These are phyloP conservation scores for Anoplolepis gracilipes DNA, from an alignment of 1,140 invertebrate species.

Conservation along the genomic window DNA sequence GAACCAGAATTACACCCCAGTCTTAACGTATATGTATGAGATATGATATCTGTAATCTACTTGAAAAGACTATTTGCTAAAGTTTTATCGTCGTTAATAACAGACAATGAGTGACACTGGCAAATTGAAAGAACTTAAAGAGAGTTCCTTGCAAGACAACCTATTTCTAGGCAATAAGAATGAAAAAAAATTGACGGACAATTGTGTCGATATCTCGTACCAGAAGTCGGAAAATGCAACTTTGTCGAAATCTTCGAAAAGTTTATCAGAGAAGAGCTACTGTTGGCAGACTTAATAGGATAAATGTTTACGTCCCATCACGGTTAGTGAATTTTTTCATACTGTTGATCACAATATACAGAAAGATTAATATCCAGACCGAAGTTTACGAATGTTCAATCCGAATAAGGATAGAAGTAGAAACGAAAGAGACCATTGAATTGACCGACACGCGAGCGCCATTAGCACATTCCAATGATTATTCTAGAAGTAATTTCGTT, in stretches of 20 bases:
- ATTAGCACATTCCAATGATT: constrained; percentile 46
- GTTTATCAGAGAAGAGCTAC: constrained; percentile 50
- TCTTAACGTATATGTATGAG: constrained; percentile 36
- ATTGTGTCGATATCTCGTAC: constrained; percentile 41
- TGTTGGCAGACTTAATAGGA: constrained; percentile 67
- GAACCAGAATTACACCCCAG: constrained; percentile 36
- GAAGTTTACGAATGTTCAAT: constrained; percentile 28
- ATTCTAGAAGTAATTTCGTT: neutral
- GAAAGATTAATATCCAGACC: constrained; percentile 43
- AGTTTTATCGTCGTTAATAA: constrained; percentile 56
- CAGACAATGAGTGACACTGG: neutral
- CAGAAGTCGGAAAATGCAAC: constrained; percentile 45
- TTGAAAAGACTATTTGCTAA: constrained; percentile 62
- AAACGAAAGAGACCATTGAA: constrained; percentile 55
- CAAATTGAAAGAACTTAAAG: constrained; percentile 16
- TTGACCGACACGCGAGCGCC: constrained; percentile 4
- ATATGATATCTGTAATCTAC: constrained; percentile 50
- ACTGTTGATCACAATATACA: constrained; percentile 68
- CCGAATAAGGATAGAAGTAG: constrained; percentile 42
- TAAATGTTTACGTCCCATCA: constrained; percentile 70
- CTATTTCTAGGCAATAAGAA: constrained; percentile 69
- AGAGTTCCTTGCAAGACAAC: constrained; percentile 29
- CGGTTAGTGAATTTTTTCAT: constrained; percentile 74
- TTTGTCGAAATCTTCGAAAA: constrained; percentile 53
- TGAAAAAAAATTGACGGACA: constrained; percentile 49